A percentile compares a stretch with the other conserved stretches of the same genome.
Evolutionary conservation across 2,888 invertebrate genomes (phyloP).

Genomic region (Arrhopalites spinosus): DNA sequence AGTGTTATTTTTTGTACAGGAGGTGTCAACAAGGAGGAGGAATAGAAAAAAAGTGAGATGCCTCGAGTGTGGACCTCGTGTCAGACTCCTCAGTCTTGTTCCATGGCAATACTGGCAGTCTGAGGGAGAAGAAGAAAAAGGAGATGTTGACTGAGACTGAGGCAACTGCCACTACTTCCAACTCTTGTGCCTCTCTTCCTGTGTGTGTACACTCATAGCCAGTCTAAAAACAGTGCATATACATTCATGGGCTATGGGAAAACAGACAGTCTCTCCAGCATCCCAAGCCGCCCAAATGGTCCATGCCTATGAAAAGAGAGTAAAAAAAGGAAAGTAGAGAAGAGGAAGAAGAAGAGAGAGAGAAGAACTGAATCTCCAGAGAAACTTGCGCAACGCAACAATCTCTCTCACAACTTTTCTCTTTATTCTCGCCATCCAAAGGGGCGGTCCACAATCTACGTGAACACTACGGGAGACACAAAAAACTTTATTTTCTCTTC

Average conservation of each 20-base stretch:
- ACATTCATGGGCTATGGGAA: too few species aligned
- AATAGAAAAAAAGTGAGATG: slow-evolving; percentile 59
- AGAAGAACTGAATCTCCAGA: slow-evolving; percentile 4
- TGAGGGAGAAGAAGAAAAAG: slow-evolving; percentile 20
- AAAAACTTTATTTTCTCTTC: neutral
- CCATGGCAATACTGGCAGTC: slow-evolving; percentile 14
- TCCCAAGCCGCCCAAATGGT: slow-evolving; percentile 25
- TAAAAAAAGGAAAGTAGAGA: neutral
- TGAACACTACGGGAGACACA: too few species aligned
- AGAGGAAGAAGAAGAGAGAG: neutral
- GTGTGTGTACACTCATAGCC: neutral
- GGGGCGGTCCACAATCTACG: too few species aligned
- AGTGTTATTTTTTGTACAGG: slow-evolving; percentile 51
- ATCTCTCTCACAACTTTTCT: slow-evolving; percentile 29
- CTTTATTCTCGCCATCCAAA: neutral
- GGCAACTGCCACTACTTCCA: slow-evolving; percentile 29
- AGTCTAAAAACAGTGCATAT: neutral
- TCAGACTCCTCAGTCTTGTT: slow-evolving; percentile 28
- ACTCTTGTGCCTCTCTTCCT: neutral
- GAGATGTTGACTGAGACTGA: slow-evolving; percentile 19
- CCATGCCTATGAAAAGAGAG: slow-evolving; percentile 5
- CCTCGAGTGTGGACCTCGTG: slow-evolving; percentile 54
- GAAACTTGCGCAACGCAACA: slow-evolving; percentile 17
- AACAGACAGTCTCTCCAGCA: too few species aligned
- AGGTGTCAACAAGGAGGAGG: slow-evolving; percentile 58